These are phyloP conservation scores for Philypnodon macrostomus DNA, from an alignment of 2,797 vertebrate species.

Conservation along the genomic window DNA sequence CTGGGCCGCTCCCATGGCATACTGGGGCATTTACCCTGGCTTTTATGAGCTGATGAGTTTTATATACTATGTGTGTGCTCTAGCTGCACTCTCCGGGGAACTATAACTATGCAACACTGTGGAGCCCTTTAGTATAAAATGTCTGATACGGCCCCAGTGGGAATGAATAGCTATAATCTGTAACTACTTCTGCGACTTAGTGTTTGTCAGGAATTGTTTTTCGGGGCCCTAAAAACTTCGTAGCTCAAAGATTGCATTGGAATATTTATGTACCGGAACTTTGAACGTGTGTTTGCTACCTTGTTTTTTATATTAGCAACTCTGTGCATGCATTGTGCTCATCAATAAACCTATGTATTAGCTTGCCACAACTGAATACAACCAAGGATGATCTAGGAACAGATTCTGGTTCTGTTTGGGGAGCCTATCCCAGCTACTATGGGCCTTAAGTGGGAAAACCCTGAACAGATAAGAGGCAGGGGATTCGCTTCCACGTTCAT, in stretches of 20 bases:
- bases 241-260: constrained; percentile 10
- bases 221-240: background rate
- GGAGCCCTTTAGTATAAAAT: constrained; percentile 7
- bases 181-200: background rate
- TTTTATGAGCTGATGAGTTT: constrained; percentile 19
- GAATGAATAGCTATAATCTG: constrained; percentile 2
- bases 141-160: constrained; percentile 1
- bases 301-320: background rate
- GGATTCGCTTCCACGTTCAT: too few species aligned
- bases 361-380: too few species aligned
- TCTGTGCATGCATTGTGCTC: too few species aligned
- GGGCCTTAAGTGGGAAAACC: too few species aligned
- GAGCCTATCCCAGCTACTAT: too few species aligned
- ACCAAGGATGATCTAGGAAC: too few species aligned
- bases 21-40: constrained; percentile 12
- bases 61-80: constrained; percentile 4
- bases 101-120: constrained; percentile 4
- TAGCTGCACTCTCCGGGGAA: constrained; percentile 3
- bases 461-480: too few species aligned
- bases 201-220: constrained; percentile 1
- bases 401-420: too few species aligned
- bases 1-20: constrained; percentile 7
- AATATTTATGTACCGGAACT: constrained; percentile 4
- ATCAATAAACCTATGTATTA: too few species aligned
- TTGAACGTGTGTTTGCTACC: background rate